Percentiles rank a stretch among this genome's conserved stretches.
Evolutionary conservation across 2,797 vertebrate species (phyloP).

Genomic region (Botia kubotai): DNA sequence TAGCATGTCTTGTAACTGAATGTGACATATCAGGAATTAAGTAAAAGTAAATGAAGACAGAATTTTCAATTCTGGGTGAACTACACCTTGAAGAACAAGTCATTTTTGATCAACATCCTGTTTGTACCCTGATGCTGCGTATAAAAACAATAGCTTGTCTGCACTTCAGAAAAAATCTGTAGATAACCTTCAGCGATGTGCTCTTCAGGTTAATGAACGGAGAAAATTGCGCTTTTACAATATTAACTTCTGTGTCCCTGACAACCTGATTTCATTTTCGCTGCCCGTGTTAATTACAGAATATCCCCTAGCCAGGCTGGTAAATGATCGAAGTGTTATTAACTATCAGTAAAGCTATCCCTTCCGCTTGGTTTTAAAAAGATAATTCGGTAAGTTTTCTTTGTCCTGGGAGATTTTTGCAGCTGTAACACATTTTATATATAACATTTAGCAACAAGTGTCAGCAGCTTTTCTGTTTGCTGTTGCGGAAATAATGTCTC

Average conservation of each 20-base stretch:
- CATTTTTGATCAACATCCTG: background rate
- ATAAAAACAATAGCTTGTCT: slow-evolving; percentile 19
- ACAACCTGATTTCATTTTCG: slow-evolving; percentile 53
- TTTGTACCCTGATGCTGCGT: background rate
- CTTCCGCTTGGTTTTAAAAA: slow-evolving; percentile 19
- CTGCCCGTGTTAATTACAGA: slow-evolving; percentile 48
- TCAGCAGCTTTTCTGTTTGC: slow-evolving; percentile 26
- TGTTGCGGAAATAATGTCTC: slow-evolving; percentile 7
- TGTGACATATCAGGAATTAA: too few relatives aligned
- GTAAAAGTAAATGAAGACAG: background rate
- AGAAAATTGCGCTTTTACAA: slow-evolving; percentile 40
- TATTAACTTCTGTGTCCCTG: slow-evolving; percentile 50
- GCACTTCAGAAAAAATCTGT: background rate
- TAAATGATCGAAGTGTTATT: slow-evolving; percentile 42
- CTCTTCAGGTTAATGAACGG: slow-evolving; percentile 44
- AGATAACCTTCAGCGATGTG: slow-evolving; percentile 15
- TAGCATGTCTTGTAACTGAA: background rate
- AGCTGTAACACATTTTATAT: background rate
- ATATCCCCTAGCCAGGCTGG: slow-evolving; percentile 29
- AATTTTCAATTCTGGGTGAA: background rate
- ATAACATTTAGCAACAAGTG: slow-evolving; percentile 27
- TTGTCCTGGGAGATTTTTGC: background rate
- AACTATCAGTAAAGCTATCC: slow-evolving; percentile 38
- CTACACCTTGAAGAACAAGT: background rate
- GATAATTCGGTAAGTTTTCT: background rate